Base-by-base conservation (phyloP, 2,113 vertebrate species). In the Brachionichthys hirsutus region DNA sequence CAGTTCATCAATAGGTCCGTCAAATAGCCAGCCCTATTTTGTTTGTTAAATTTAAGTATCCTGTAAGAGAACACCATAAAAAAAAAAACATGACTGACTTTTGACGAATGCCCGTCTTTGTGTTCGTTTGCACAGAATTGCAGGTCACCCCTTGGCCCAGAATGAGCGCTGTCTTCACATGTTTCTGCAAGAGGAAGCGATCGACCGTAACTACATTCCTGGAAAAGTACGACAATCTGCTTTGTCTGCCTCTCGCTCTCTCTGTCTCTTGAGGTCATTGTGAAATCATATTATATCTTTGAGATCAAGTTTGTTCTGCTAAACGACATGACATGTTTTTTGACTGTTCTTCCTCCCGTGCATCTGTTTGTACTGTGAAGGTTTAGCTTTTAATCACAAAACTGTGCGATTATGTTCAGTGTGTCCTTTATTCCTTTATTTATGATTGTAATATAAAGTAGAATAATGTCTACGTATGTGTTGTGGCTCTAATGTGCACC, bases 111-210 rank as follows among this genome's bases (percentile, higher is more conserved):
- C 59, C 38, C 66, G 6, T 52, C 1, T 52, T 9, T 73, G 22
- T 72, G 18, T 66, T 0, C 67, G 34, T 78, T n/a, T 68, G 70
- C 89, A 70, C 87, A 92, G 97, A 94, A 98, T 98, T 90, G 97
- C 97, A 67, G 97, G 96, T 88, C 97, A 98, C 70, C 97, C 97
- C 6, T 82, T 99, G 93, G 97, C 97, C 90, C 97, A 98, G 92
- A 98, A 98, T 0, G 97, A 99, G 90, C 97, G 97, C 88, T 99
- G 97, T 91, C 95, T 99, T 91, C 97, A 99, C 84, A 99, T 99
- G 97, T 99, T 99, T 85, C 92, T 99, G 89, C 97, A 99, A 87
- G 97, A 98, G 54, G 97, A 98, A 85, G 90, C 92, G 87, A 98
- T 98, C 62, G 97, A 99, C 91, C 94, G 95, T 80, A 98, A 98